These are phyloP conservation scores for Rhinichthys osculus DNA, from an alignment of 2,797 vertebrate genomes.

Conservation along the genomic window DNA sequence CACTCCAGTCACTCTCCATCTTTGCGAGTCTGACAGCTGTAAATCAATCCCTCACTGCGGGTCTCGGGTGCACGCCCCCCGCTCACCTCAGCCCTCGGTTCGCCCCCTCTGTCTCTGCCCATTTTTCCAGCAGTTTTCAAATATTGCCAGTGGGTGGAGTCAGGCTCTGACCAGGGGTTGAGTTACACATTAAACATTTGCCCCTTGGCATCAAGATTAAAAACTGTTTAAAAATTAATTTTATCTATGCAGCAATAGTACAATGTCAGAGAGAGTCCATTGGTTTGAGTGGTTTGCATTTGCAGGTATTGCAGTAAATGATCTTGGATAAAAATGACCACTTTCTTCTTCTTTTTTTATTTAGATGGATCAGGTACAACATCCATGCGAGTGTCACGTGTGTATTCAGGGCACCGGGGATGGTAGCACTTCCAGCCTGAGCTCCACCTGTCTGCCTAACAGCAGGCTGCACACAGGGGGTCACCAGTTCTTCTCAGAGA, in stretches of 20 bases:
- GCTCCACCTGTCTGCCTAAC: constrained; percentile 80
- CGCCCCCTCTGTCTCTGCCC: too few relatives aligned
- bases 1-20: too few relatives aligned
- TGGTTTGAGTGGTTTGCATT: not conserved
- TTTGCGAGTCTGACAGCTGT: too few relatives aligned
- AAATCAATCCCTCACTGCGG: too few relatives aligned
- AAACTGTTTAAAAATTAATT: not conserved
- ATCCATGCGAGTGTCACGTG: constrained; percentile 94
- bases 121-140: too few relatives aligned
- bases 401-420: constrained; percentile 88
- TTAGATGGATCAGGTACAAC: constrained; percentile 86
- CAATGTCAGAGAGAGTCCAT: not conserved
- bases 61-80: too few relatives aligned
- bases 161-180: too few relatives aligned
- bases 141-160: too few relatives aligned
- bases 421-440: constrained; percentile 74
- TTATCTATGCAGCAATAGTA: not conserved
- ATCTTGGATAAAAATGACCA: not conserved
- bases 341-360: not conserved
- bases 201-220: not conserved
- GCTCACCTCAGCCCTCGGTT: too few relatives aligned
- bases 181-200: not conserved
- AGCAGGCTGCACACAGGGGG: constrained; percentile 82
- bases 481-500: constrained; percentile 94
- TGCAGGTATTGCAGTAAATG: not conserved